Conservation (phyloP, 2,113 vertebrate genomes). For the Eubucco bourcierii region DNA sequence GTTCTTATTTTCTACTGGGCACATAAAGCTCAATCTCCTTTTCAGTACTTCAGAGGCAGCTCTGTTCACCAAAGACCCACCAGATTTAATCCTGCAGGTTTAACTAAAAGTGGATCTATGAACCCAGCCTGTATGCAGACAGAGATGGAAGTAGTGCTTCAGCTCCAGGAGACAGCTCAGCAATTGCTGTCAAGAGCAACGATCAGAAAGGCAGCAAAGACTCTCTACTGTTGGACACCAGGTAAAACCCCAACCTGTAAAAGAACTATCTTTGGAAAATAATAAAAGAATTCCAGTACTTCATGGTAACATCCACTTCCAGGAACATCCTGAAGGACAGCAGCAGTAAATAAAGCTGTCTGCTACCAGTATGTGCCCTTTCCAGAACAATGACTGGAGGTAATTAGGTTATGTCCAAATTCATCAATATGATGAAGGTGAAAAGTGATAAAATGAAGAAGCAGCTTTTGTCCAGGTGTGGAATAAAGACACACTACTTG, state of each 20-base stretch:
- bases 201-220: neutral
- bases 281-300: neutral
- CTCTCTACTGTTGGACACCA: neutral
- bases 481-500: neutral
- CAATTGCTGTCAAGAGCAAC: neutral
- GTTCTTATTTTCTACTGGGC: neutral
- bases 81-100: neutral
- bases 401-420: slow-evolving; percentile 53
- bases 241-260: neutral
- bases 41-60: neutral
- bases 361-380: slow-evolving; percentile 38
- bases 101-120: neutral
- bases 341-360: slow-evolving; percentile 20
- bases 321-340: slow-evolving; percentile 46
- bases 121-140: neutral
- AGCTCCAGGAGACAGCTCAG: neutral
- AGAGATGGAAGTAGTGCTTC: neutral
- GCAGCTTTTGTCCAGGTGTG: neutral
- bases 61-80: neutral
- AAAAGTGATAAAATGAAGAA: slow-evolving; percentile 42
- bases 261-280: slow-evolving; percentile 1
- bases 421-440: slow-evolving; percentile 69
- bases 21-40: neutral
- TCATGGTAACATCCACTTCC: neutral
- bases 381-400: slow-evolving; percentile 37